phyloP scores from a whole-genome alignment of 2,113 vertebrate species.

The Fukomys damarensis region DNA sequence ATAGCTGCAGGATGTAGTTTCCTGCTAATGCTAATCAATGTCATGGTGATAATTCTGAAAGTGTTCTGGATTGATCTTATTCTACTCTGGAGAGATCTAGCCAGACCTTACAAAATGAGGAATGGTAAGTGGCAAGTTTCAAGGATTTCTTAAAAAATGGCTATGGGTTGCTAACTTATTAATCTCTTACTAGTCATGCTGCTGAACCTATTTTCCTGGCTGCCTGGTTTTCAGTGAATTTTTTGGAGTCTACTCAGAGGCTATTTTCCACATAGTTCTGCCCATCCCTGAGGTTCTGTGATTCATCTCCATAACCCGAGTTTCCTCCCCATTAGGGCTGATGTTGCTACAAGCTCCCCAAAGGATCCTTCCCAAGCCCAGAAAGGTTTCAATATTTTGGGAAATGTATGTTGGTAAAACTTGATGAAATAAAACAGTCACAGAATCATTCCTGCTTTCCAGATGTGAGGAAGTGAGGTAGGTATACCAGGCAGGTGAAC shows the following conservation, averaged over 20 bases:
- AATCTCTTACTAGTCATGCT: not conserved
- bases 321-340: not conserved
- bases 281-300: not conserved
- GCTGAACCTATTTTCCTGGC: not conserved
- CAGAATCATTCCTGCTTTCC: not conserved
- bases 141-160: not conserved
- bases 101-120: slow-evolving; percentile 70
- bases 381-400: not conserved
- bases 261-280: not conserved
- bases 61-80: slow-evolving; percentile 82
- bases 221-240: not conserved
- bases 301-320: not conserved
- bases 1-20: slow-evolving; percentile 74
- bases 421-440: not conserved
- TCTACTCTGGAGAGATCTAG: slow-evolving; percentile 81
- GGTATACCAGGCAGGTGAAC: not conserved
- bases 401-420: not conserved
- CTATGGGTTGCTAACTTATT: not conserved
- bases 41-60: slow-evolving; percentile 75
- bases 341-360: not conserved
- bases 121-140: slow-evolving; percentile 83
- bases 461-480: not conserved
- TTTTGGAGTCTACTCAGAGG: not conserved
- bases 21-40: slow-evolving; percentile 72
- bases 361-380: not conserved